Percentiles rank a stretch among this genome's conserved stretches.
phyloP scores from a whole-genome alignment of 2,113 vertebrate species.

The Nyctereutes procyonoides region DNA sequence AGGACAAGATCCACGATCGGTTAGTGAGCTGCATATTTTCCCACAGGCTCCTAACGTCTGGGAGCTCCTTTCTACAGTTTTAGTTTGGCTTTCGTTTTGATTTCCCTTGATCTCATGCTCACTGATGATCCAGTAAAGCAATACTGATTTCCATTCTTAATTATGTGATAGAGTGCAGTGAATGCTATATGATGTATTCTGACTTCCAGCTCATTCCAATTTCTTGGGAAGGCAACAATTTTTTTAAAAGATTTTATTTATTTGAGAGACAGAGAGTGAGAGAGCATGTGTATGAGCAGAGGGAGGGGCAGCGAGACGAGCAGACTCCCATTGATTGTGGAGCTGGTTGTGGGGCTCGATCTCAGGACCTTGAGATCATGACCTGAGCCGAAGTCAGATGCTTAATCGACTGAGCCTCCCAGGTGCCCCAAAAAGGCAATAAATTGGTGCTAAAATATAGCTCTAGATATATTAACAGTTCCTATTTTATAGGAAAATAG shows the following conservation, averaged over 20 bases:
- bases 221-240: not conserved
- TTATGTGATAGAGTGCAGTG: not conserved
- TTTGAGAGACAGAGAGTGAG: not conserved
- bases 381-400: not conserved
- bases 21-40: not conserved
- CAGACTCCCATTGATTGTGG: not conserved
- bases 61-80: not conserved
- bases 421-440: not conserved
- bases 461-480: not conserved
- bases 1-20: not conserved
- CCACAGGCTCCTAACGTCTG: not conserved
- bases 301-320: not conserved
- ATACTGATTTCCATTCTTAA: not conserved
- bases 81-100: not conserved
- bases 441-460: not conserved
- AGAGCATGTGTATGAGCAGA: not conserved
- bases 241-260: not conserved
- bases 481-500: not conserved
- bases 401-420: not conserved
- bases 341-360: not conserved
- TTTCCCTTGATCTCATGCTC: not conserved
- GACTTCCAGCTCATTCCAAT: not conserved
- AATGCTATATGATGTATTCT: not conserved
- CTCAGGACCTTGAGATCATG: not conserved
- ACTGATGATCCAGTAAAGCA: not conserved